These are phyloP conservation scores for Gymnobelideus leadbeateri DNA, from an alignment of 2,113 vertebrate species.

Conservation along the genomic window DNA sequence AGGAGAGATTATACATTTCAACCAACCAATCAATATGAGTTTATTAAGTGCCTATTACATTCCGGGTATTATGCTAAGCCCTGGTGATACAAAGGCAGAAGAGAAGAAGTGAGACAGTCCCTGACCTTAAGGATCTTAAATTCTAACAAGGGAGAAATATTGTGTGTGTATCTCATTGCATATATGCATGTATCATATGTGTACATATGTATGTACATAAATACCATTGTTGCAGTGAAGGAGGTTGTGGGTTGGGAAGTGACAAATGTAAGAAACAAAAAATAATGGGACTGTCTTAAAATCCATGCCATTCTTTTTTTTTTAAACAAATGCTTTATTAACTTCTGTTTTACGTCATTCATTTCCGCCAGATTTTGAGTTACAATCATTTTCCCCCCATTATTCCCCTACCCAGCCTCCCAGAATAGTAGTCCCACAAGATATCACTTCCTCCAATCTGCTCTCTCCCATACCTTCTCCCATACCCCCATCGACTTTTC, in stretches of 20 bases:
- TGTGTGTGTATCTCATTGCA: background rate
- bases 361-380: no score
- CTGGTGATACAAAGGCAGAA: background rate
- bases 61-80: background rate
- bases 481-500: no score
- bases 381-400: no score
- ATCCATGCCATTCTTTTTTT: background rate
- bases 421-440: no score
- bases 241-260: background rate
- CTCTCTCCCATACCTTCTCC: no score
- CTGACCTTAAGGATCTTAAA: background rate
- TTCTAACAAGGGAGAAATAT: background rate
- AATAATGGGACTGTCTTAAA: background rate
- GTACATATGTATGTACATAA: background rate
- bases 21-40: background rate
- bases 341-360: no score
- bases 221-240: background rate
- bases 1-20: background rate
- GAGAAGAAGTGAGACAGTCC: background rate
- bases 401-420: no score
- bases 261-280: background rate
- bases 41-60: background rate
- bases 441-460: no score
- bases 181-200: background rate
- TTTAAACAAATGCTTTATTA: no score